A percentile compares a stretch with the other conserved stretches of the same genome.
phyloP scores from a whole-genome alignment of 2,113 vertebrate genomes.

The Ivindomyrus marchei region DNA sequence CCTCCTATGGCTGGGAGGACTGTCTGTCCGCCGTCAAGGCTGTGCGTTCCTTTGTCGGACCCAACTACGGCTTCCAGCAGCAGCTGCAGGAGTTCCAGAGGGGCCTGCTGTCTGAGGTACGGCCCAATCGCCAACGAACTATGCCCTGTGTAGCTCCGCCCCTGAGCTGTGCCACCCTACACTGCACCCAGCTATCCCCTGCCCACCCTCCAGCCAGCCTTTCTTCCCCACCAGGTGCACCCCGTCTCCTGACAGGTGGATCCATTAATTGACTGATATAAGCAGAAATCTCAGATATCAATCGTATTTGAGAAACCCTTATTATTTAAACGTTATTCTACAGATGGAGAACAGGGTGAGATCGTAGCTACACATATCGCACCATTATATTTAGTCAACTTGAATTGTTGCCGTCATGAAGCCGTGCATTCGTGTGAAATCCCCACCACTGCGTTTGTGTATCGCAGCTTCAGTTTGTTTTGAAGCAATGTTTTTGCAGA shows the following conservation, averaged over 20 bases:
- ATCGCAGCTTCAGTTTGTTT: no score
- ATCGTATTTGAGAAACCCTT: background rate
- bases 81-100: constrained; percentile 79
- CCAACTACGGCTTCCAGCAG: constrained; percentile 78
- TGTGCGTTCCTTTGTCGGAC: constrained; percentile 69
- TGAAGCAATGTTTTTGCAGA: no score
- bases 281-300: background rate
- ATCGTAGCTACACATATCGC: background rate
- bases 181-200: background rate
- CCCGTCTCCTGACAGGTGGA: background rate
- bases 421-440: no score
- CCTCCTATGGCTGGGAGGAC: constrained; percentile 68
- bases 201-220: background rate
- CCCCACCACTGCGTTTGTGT: no score
- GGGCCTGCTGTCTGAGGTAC: constrained; percentile 70
- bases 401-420: no score
- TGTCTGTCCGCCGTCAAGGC: constrained; percentile 73
- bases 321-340: background rate
- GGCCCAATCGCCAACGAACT: background rate
- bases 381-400: no score
- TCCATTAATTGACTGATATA: background rate
- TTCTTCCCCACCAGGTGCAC: background rate
- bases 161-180: background rate
- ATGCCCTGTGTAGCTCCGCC: background rate
- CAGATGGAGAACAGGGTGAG: no score